Conservation (phyloP, 53 echinoderm and acorn worm genomes). For the Patiria pectinifera region DNA sequence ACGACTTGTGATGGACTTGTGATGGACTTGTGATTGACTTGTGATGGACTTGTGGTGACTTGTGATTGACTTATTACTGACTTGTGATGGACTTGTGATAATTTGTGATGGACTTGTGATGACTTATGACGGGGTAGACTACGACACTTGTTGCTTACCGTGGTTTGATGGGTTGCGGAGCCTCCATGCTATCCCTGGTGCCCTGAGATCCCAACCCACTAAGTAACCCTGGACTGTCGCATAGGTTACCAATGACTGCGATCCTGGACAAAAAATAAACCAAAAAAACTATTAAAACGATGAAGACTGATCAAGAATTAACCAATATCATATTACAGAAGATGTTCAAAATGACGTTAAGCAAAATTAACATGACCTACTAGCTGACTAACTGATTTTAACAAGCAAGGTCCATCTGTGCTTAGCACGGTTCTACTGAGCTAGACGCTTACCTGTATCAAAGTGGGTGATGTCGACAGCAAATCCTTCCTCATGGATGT, state of each 20-base stretch:
- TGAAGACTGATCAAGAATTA: too few relatives aligned
- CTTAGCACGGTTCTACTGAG: too few relatives aligned
- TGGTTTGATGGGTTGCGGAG: constrained; percentile 85
- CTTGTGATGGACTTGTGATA: too few relatives aligned
- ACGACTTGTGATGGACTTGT: too few relatives aligned
- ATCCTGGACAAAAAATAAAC: constrained; percentile 52
- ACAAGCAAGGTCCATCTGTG: background rate
- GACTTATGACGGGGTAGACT: background rate
- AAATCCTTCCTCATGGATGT: constrained; percentile 81
- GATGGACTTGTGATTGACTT: too few relatives aligned
- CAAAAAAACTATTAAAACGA: background rate
- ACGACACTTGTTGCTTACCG: constrained; percentile 56
- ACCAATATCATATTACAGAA: too few relatives aligned
- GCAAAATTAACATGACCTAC: background rate
- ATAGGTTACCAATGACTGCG: constrained; percentile 87
- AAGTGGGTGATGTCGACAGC: constrained; percentile 93
- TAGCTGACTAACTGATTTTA: background rate
- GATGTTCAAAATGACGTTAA: too few relatives aligned
- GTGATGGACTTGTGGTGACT: too few relatives aligned
- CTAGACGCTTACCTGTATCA: constrained; percentile 76
- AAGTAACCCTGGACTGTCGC: constrained; percentile 94
- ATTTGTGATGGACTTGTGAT: too few relatives aligned
- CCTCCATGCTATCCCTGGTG: constrained; percentile 88
- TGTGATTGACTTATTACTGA: too few relatives aligned
- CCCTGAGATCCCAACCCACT: constrained; percentile 94